These are phyloP conservation scores for Drosophila orena DNA, from an alignment of 1,140 invertebrate species.

Conservation along the genomic window DNA sequence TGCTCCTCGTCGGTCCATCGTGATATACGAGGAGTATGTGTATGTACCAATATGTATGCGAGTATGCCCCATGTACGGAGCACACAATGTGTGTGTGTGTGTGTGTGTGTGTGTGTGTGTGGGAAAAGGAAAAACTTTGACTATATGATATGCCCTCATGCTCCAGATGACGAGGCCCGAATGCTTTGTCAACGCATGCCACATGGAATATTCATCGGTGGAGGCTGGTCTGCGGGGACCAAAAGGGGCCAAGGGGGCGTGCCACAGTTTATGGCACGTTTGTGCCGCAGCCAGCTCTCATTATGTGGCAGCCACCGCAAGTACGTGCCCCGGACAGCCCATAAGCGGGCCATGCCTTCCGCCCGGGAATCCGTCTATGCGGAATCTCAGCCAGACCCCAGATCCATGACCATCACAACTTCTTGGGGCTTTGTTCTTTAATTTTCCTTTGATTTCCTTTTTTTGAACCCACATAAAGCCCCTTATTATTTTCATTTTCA, in stretches of 20 bases:
- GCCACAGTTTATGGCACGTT: constrained; percentile 62
- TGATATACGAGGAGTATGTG: constrained; percentile 7
- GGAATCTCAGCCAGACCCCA: constrained; percentile 21
- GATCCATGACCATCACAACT: neutral
- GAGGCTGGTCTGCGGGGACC: neutral
- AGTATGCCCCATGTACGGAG: neutral
- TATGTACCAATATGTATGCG: neutral
- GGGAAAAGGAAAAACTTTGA: constrained; percentile 30
- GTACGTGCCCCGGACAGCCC: constrained; percentile 43
- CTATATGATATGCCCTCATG: constrained; percentile 68
- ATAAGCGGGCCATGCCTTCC: constrained; percentile 20
- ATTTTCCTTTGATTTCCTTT: constrained; percentile 75
- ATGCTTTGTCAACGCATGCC: constrained; percentile 70
- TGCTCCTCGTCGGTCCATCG: constrained; percentile 14
- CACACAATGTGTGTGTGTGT: constrained; percentile 12
- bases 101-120: neutral
- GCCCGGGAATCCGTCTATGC: constrained; percentile 18
- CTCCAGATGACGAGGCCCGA: constrained; percentile 62
- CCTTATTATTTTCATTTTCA: constrained; percentile 20
- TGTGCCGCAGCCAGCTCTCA: constrained; percentile 43
- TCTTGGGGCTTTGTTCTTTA: constrained; percentile 50
- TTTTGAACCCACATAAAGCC: constrained; percentile 2
- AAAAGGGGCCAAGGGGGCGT: neutral
- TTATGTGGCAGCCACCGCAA: constrained; percentile 42
- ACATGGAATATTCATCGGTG: constrained; percentile 49